A percentile compares a stretch with the other conserved stretches of the same genome.
These are phyloP conservation scores for Campopleginae sp. DNA, from an alignment of 2,888 invertebrate species.

Conservation along the genomic window DNA sequence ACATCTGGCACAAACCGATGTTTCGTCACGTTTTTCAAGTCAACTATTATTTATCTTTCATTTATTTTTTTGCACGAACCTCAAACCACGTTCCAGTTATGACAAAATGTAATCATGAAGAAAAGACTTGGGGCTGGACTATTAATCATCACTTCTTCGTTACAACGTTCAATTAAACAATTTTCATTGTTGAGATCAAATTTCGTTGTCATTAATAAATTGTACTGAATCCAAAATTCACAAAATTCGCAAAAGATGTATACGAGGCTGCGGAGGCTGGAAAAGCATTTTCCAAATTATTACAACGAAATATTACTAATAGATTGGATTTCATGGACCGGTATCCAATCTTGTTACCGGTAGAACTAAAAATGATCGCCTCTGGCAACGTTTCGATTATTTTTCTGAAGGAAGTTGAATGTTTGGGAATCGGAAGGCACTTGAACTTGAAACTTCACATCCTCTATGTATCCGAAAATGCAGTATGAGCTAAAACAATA, in stretches of 20 bases:
- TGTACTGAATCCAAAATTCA: not conserved
- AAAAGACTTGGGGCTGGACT: not conserved
- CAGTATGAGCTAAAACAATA: not conserved
- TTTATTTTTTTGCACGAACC: not conserved
- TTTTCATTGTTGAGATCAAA: not conserved
- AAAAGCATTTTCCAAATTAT: not conserved
- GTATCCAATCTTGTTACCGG: not conserved
- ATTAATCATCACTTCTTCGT: not conserved
- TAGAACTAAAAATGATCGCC: not conserved
- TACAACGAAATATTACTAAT: not conserved
- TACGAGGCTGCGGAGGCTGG: not conserved
- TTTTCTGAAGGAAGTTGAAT: not conserved
- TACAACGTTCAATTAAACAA: not conserved
- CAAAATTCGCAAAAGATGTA: no score
- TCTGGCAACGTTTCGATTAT: not conserved
- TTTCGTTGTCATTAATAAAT: not conserved
- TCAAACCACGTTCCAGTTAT: not conserved
- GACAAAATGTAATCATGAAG: not conserved
- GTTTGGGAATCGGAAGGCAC: not conserved
- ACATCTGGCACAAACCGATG: not conserved
- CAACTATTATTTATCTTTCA: not conserved
- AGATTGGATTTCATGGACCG: not conserved
- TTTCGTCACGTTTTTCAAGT: not conserved
- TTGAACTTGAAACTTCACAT: not conserved
- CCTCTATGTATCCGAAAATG: not conserved